Base-by-base conservation (phyloP, 2,888 invertebrate genomes). In the Metalampra italica region DNA sequence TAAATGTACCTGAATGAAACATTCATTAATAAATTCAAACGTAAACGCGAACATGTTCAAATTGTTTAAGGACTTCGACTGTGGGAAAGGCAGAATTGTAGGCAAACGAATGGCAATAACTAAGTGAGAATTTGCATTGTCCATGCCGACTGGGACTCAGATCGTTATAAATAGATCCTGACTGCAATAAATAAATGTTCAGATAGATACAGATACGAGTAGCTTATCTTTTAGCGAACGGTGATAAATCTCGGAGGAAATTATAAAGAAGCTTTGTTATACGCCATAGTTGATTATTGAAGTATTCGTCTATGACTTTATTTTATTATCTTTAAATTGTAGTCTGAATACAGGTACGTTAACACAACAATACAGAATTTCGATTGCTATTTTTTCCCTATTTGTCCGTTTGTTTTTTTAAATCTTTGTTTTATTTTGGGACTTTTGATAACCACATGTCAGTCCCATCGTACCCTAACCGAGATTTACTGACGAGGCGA, bases 81-180 rank as follows among this genome's bases (percentile, higher is more conserved):
- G 29, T 36, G 38, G 29, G 47, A 43, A 41, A 39, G 8, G 11
- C 39, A 65, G 66, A 69, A 66, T 66, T 63, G 60, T 56, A 48
- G 60, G 65, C 57, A 61, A 71, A 67, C 60, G 67, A 70, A 71
- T 64, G 57, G 62, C 66, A 68, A 68, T 70, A 74, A 71, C 68
- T 68, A 68, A 72, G 71, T 70, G 69, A 62, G 68, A 75, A 78
- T 79, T 78, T 75, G 72, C 78, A 82, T 82, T 80, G 77, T 77
- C 68, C 64, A 59, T 55, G 61, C 53, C 63, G 58, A 59, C 30
- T 34, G 68, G 66, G 60, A 63, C 69, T 64, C 63, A 57, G 69
- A 75, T 72, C 67, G 72, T 75, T 74, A 75, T 77, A 77, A 75
- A 78, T 72, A 75, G 71, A 68, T 64, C 50, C 53, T 49, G 47